Conservation (phyloP, 2,797 vertebrate genomes). For the Ateles fusciceps region DNA sequence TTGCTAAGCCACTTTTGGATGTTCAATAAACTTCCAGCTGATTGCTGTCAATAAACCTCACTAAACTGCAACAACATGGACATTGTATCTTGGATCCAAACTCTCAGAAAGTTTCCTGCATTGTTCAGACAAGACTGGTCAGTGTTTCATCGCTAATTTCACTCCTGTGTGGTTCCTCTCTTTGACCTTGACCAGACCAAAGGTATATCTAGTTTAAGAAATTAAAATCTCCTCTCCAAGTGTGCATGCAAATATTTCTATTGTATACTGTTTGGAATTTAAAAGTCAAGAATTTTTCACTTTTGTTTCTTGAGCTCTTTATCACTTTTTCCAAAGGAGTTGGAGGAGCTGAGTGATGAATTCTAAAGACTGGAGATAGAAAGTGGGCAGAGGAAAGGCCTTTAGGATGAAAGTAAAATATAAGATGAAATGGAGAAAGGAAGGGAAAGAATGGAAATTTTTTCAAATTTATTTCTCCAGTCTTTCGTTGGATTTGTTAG, state of each 20-base stretch:
- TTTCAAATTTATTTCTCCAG: slow-evolving; percentile 14
- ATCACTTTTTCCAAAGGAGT: not conserved
- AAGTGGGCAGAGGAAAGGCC: not conserved
- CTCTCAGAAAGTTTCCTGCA: not conserved
- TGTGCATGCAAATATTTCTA: not conserved
- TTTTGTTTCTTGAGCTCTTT: not conserved
- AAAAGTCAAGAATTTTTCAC: not conserved
- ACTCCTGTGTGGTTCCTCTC: not conserved
- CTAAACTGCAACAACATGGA: not conserved
- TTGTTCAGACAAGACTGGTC: not conserved
- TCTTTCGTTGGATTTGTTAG: not conserved
- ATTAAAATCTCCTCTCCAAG: not conserved
- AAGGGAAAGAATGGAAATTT: not conserved
- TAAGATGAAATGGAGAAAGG: not conserved
- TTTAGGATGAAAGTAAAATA: not conserved
- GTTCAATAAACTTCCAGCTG: not conserved
- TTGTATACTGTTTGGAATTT: not conserved
- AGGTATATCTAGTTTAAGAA: not conserved
- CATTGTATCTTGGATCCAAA: not conserved
- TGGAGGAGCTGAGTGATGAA: not conserved
- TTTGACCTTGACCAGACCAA: not conserved
- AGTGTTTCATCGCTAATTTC: not conserved
- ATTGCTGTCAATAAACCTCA: not conserved
- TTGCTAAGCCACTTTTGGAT: not conserved
- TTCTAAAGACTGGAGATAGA: not conserved